phyloP scores from a whole-genome alignment of 1,140 invertebrate genomes.

The Drosophila jambulina region DNA sequence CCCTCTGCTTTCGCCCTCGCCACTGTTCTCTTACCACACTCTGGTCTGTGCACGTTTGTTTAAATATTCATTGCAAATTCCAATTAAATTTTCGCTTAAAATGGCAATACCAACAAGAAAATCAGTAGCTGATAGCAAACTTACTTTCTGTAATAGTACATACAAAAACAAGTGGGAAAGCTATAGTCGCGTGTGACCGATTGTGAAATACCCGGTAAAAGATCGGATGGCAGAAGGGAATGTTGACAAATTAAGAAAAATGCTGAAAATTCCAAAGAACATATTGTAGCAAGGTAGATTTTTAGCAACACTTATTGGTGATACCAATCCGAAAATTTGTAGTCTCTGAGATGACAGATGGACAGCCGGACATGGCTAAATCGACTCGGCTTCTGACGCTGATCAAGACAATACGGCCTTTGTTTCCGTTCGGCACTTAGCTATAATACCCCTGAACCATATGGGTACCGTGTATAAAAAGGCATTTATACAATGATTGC shows the following conservation, averaged over 20 bases:
- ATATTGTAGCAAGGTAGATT: neutral
- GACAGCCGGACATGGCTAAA: no score
- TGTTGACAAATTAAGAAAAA: neutral
- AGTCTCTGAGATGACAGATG: no score
- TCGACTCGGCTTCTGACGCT: no score
- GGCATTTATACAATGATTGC: neutral
- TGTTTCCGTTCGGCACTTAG: neutral
- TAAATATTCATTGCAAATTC: conserved; percentile 79
- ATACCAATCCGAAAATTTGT: neutral
- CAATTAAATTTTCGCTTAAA: conserved; percentile 78
- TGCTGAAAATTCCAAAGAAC: neutral
- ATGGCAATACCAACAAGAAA: conserved; percentile 73
- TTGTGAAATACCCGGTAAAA: neutral
- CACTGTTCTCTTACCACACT: conserved; percentile 7
- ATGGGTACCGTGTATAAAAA: neutral
- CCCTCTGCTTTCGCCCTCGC: conserved; percentile 6
- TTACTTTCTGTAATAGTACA: conserved; percentile 16
- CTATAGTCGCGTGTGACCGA: neutral
- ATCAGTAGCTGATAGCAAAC: conserved; percentile 25
- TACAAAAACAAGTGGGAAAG: neutral
- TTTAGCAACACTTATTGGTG: neutral
- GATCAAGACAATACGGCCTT: no score
- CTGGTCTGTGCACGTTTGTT: conserved; percentile 56
- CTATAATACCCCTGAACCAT: neutral
- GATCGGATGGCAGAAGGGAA: neutral